Percentiles rank a stretch among this genome's conserved stretches.
Evolutionary conservation across 1,140 invertebrate species (phyloP).

Genomic region (Samia ricini): DNA sequence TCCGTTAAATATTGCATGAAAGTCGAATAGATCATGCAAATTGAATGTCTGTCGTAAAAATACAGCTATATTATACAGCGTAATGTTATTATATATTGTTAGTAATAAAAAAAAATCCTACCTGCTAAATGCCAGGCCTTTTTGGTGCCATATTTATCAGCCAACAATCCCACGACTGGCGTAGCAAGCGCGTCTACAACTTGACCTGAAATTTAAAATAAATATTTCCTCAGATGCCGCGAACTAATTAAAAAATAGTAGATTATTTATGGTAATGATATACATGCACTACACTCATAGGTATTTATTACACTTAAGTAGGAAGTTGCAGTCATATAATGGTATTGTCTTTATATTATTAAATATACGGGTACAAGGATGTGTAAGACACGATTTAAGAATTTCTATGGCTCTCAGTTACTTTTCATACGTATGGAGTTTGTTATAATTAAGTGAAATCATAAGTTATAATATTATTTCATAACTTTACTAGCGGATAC

Average conservation of each 20-base stretch:
- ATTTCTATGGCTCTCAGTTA: background rate
- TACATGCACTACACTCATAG: background rate
- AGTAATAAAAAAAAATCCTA: conserved; percentile 45
- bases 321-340: conserved; percentile 6
- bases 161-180: conserved; percentile 90
- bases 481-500: too few species aligned
- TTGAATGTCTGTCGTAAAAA: too few species aligned
- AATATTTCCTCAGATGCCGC: background rate
- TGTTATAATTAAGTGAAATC: background rate
- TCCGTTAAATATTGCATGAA: too few species aligned
- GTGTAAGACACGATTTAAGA: background rate
- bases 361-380: background rate
- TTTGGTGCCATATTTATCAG: conserved; percentile 86
- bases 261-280: background rate
- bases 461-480: too few species aligned
- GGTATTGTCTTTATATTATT: conserved; percentile 2
- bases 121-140: conserved; percentile 94
- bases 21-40: too few species aligned
- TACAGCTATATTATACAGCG: too few species aligned
- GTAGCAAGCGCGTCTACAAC: conserved; percentile 91
- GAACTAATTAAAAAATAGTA: background rate
- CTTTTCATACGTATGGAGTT: background rate
- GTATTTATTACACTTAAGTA: background rate
- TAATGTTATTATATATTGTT: background rate
- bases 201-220: conserved; percentile 81